Conservation (phyloP, 2,797 vertebrate genomes). For the Silurus aristotelis region DNA sequence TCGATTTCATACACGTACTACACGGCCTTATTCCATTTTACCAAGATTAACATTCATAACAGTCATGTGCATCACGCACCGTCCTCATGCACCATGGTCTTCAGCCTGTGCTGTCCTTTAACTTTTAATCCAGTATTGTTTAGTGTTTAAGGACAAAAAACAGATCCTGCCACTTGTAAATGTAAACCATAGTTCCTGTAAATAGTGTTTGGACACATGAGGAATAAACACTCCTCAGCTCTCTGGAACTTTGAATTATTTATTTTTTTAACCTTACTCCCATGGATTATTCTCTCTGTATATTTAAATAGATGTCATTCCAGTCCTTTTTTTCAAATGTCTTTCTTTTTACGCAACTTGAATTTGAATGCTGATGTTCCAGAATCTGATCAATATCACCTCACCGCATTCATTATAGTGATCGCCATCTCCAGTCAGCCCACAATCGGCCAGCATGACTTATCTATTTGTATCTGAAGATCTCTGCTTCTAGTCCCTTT, state of each 20-base stretch:
- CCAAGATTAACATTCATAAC: constrained; percentile 37
- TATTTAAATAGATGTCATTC: constrained; percentile 1
- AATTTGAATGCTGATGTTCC: constrained; percentile 31
- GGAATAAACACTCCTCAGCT: constrained; percentile 23
- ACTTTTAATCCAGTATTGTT: constrained; percentile 21
- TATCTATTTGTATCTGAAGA: constrained; percentile 24
- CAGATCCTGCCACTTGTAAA: constrained; percentile 25
- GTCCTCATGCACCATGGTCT: constrained; percentile 22
- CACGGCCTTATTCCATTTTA: constrained; percentile 43
- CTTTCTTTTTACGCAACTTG: constrained; percentile 22
- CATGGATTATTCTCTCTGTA: not conserved
- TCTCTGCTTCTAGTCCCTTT: constrained; percentile 35
- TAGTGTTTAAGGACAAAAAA: constrained; percentile 22
- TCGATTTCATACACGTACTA: constrained; percentile 17
- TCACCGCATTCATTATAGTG: constrained; percentile 45
- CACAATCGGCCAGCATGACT: constrained; percentile 44
- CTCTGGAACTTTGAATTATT: not conserved
- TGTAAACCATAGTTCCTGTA: constrained; percentile 19
- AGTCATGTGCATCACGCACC: not conserved
- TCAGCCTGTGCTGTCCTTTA: constrained; percentile 1
- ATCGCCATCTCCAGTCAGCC: constrained; percentile 32
- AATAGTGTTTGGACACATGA: not conserved
- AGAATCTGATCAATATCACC: constrained; percentile 44
- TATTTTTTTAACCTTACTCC: not conserved
- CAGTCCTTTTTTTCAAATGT: not conserved